phyloP scores from a whole-genome alignment of 1,140 invertebrate genomes.

The Eurosta solidaginis region DNA sequence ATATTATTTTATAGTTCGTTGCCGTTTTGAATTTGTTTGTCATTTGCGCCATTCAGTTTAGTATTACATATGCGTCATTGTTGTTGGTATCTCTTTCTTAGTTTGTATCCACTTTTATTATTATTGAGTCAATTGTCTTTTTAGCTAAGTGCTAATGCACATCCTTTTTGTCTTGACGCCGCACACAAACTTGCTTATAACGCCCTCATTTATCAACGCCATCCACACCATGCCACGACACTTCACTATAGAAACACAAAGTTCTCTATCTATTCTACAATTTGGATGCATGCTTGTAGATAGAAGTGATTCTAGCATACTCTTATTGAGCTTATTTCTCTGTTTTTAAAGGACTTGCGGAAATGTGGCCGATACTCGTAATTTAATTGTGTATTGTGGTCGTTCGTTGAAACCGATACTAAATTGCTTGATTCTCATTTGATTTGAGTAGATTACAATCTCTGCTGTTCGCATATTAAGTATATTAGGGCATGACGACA shows the following conservation, averaged over 20 bases:
- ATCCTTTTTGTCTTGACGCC: not conserved
- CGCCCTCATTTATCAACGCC: too few relatives aligned
- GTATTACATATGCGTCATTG: not conserved
- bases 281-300: too few relatives aligned
- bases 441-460: conserved; percentile 34
- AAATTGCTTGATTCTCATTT: conserved; percentile 34
- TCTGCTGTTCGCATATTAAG: conserved; percentile 31
- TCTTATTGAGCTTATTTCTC: not conserved
- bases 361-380: conserved; percentile 15
- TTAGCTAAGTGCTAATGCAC: not conserved
- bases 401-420: conserved; percentile 32
- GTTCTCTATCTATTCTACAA: not conserved
- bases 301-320: not conserved
- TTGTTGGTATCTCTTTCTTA: not conserved
- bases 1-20: not conserved
- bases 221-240: not conserved
- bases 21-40: not conserved
- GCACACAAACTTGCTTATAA: too few relatives aligned
- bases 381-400: conserved; percentile 34
- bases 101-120: not conserved
- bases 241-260: not conserved
- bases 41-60: not conserved
- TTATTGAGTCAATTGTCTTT: not conserved
- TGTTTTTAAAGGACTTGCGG: not conserved
- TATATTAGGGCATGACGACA: conserved; percentile 3